These are phyloP conservation scores for Rhinichthys osculus DNA, from an alignment of 2,797 vertebrate species.

Conservation along the genomic window DNA sequence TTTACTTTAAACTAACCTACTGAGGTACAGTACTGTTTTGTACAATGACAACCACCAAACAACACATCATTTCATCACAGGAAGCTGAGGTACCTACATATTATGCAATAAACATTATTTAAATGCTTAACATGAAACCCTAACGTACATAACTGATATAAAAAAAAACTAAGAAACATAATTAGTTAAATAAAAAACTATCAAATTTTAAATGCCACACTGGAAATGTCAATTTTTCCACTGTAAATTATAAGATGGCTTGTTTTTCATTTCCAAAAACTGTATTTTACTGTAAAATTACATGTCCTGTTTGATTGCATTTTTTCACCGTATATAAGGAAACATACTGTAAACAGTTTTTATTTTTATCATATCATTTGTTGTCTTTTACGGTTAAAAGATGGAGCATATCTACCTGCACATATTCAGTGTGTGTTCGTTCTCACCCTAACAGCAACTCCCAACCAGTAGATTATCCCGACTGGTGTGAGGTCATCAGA, in stretches of 20 bases:
- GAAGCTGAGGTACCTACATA: not conserved
- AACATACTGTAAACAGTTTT: not conserved
- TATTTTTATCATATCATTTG: not conserved
- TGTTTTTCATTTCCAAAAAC: not conserved
- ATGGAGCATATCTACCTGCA: not conserved
- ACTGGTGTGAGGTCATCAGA: constrained; percentile 80
- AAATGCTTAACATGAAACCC: not conserved
- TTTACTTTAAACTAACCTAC: not conserved
- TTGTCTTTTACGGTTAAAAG: not conserved
- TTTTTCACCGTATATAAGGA: not conserved
- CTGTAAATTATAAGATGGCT: not conserved
- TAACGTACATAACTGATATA: not conserved
- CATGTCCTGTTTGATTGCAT: not conserved
- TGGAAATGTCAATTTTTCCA: not conserved
- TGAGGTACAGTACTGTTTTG: not conserved
- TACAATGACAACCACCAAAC: not conserved
- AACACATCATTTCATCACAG: not conserved
- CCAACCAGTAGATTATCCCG: constrained; percentile 80
- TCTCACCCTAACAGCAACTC: constrained; percentile 65
- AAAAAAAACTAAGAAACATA: not conserved
- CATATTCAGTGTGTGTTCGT: not conserved
- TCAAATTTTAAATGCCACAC: not conserved
- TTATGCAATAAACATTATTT: not conserved
- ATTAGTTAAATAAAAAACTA: not conserved
- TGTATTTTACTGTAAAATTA: not conserved